Base-by-base conservation (phyloP, 1,140 invertebrate genomes). In the Zophobas morio region DNA sequence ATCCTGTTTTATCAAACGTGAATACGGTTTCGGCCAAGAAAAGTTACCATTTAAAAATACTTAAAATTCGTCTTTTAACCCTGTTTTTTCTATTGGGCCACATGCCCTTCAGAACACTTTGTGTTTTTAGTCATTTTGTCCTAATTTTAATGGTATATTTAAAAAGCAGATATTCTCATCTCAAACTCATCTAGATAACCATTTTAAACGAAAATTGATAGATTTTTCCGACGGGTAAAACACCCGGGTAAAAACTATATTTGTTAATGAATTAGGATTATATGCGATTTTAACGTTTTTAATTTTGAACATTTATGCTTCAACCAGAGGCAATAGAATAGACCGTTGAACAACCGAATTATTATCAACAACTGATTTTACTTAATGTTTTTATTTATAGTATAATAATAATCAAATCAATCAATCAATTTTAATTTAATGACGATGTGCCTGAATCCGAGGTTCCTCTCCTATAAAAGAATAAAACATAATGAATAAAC, bases 401-500 rank as follows among this genome's bases (percentile, higher is more conserved):
- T 6, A 51, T 6, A 51, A 51, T 6, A 51, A 51, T 6, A 51
- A 51, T 51, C n/a, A 6, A 51, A 51, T 51, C 42, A 46, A 46
- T 51, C n/a, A 60, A 60, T 60, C 34, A 35, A 56, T 60, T 60
- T 60, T 60, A 60, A 36, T 60, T 60, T 37, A 35, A 8, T 60
- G 37, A 60, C n/a, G 57, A 33, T 60, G n/a, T 60, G 34, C 57
- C 53, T 20, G 53, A 60, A 60, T 60, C 57, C 57, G 57, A 60
- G n/a, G 34, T 60, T 60, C 3, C 57, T 6, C 57, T 40, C 33
- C 57, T 60, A 60, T 60, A 60, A 60, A 60, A 60, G 57, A 60
- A 60, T 60, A 60, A 60, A 60, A 60, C 57, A 60, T 60, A 60
- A 60, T 60, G 37, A 60, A 60, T 60, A 60, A 60, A 60, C 57